phyloP scores from a whole-genome alignment of 2,797 vertebrate species.

The Sebastiscus tertius region DNA sequence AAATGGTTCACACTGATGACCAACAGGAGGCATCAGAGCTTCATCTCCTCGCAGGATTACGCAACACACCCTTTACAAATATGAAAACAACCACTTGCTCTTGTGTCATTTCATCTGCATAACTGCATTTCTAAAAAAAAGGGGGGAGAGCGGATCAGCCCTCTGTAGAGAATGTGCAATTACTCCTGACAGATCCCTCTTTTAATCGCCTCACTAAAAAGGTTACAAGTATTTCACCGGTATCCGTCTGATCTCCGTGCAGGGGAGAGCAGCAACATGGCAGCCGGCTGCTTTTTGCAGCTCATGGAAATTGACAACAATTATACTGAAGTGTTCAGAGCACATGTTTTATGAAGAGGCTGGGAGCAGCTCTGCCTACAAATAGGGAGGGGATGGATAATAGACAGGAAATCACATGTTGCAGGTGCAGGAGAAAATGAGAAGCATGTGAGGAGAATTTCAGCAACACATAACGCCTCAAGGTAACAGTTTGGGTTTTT shows the following conservation, averaged over 20 bases:
- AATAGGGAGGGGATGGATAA: not conserved
- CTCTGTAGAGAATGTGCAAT: slow-evolving; percentile 39
- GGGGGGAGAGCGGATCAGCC: slow-evolving; percentile 19
- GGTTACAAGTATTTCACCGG: slow-evolving; percentile 14
- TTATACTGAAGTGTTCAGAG: slow-evolving; percentile 28
- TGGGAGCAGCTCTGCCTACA: slow-evolving; percentile 4
- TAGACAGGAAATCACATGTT: slow-evolving; percentile 11
- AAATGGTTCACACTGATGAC: not conserved
- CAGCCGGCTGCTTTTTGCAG: slow-evolving; percentile 28
- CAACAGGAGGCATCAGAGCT: slow-evolving; percentile 71
- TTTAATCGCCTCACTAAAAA: slow-evolving; percentile 16
- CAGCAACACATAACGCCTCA: not conserved
- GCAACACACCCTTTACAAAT: slow-evolving; percentile 46
- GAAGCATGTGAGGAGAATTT: not conserved
- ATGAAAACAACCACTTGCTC: slow-evolving; percentile 57
- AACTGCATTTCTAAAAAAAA: slow-evolving; percentile 33
- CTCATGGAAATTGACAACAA: slow-evolving; percentile 31
- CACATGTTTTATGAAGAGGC: slow-evolving; percentile 12
- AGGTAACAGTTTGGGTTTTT: not conserved
- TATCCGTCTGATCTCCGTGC: slow-evolving; percentile 22
- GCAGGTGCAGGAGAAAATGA: slow-evolving; percentile 1
- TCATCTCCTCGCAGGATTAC: slow-evolving; percentile 44
- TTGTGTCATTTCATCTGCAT: slow-evolving; percentile 42
- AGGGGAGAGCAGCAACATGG: slow-evolving; percentile 17
- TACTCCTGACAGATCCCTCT: slow-evolving; percentile 27